Percentiles rank a stretch among this genome's conserved stretches.
These are phyloP conservation scores for Drosophila meridiana DNA, from an alignment of 2,888 invertebrate genomes.

Conservation along the genomic window DNA sequence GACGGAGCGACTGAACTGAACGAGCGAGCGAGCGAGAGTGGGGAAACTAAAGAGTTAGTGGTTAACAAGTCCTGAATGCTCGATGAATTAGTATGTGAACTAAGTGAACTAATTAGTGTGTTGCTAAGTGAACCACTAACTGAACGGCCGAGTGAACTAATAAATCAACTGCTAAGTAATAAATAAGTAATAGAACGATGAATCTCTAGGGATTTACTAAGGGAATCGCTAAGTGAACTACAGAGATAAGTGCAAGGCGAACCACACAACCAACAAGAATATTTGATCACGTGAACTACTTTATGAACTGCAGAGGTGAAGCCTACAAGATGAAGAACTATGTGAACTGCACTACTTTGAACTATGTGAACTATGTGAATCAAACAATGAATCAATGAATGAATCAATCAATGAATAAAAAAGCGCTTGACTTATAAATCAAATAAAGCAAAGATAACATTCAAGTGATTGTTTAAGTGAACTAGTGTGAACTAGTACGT, in stretches of 20 bases:
- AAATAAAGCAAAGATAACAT: background rate
- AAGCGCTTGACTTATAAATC: background rate
- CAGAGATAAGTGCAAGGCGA: background rate
- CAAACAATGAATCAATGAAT: background rate
- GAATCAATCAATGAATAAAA: background rate
- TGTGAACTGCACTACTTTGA: too few relatives aligned
- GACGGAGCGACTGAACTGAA: background rate
- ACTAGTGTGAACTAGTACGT: background rate
- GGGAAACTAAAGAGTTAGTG: background rate
- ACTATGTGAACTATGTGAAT: background rate
- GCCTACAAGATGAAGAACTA: too few relatives aligned
- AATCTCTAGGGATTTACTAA: background rate
- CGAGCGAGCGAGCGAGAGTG: background rate
- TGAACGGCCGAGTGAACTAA: constrained; percentile 5
- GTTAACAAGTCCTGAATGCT: constrained; percentile 4
- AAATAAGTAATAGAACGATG: background rate
- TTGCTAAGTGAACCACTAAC: constrained; percentile 4
- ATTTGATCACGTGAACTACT: background rate
- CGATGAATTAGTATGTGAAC: constrained; percentile 8
- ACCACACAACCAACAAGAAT: background rate
- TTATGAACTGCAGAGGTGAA: background rate
- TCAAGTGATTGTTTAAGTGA: background rate
- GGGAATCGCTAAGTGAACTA: background rate
- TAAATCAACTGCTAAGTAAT: constrained; percentile 1
- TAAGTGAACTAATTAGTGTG: constrained; percentile 8